phyloP scores from a whole-genome alignment of 2,888 invertebrate species.

The Kuschelorhynchus macadamiae region DNA sequence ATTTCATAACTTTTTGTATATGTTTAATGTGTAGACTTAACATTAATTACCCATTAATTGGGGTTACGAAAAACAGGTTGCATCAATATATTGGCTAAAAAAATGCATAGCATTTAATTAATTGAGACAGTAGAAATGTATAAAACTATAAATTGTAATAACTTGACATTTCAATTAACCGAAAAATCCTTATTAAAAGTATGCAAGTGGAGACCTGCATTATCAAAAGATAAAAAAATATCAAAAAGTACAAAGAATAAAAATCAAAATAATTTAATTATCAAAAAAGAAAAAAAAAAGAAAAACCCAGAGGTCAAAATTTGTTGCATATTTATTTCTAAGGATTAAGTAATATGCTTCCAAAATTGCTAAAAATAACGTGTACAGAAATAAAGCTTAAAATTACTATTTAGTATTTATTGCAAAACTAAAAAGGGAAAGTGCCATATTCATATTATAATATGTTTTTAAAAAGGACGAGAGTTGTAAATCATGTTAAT shows the following conservation, averaged over 20 bases:
- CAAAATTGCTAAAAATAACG: conserved; percentile 6
- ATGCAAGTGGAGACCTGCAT: conserved; percentile 1
- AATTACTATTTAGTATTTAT: conserved; percentile 3
- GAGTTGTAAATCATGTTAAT: too few relatives aligned
- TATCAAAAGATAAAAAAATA: conserved; percentile 3
- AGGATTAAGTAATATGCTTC: conserved; percentile 18
- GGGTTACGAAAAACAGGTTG: too few relatives aligned
- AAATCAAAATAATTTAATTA: conserved; percentile 29
- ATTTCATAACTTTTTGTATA: too few relatives aligned
- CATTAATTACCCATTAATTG: too few relatives aligned
- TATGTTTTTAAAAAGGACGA: conserved; percentile 1
- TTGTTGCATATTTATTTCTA: conserved; percentile 13
- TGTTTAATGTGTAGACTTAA: too few relatives aligned
- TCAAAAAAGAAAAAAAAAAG: too few relatives aligned
- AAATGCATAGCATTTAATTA: too few relatives aligned
- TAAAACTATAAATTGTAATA: too few relatives aligned
- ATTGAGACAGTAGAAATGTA: too few relatives aligned
- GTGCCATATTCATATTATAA: conserved; percentile 31
- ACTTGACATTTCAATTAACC: conserved; percentile 1
- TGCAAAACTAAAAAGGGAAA: conserved; percentile 8
- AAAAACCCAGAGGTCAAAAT: neutral
- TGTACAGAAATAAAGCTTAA: conserved; percentile 25
- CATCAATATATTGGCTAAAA: too few relatives aligned
- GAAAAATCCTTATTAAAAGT: conserved; percentile 9
- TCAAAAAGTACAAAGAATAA: conserved; percentile 34